Conservation (phyloP, 2,888 invertebrate species). For the Chaetogeoica ovagalla region DNA sequence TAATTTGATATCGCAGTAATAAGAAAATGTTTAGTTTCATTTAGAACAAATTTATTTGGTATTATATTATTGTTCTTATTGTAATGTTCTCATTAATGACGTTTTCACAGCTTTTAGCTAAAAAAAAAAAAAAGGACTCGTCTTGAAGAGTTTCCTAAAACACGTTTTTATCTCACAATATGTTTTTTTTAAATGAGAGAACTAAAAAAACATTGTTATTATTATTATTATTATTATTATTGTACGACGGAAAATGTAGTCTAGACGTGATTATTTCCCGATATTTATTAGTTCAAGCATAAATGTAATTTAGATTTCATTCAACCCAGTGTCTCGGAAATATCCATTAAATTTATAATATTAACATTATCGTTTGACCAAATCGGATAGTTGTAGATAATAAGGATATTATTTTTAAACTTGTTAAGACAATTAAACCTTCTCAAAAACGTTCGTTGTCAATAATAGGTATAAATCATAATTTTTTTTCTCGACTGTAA, state of each 20-base stretch:
- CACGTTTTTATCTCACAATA: not conserved
- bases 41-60: not conserved
- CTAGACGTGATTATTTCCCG: conserved; percentile 22
- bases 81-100: not conserved
- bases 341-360: not conserved
- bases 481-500: too few species aligned
- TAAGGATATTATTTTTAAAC: too few species aligned
- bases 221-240: conserved; percentile 10
- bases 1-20: not conserved
- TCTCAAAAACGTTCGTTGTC: too few species aligned
- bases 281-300: not conserved
- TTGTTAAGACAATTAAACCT: too few species aligned
- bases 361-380: too few species aligned
- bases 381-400: not conserved
- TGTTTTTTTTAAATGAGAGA: not conserved
- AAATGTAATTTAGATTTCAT: conserved; percentile 4
- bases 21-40: not conserved
- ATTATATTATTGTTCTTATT: not conserved
- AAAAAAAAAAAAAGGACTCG: not conserved
- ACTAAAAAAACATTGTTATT: too few species aligned
- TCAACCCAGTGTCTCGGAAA: not conserved
- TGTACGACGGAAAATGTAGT: not conserved
- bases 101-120: too few species aligned
- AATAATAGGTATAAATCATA: too few species aligned
- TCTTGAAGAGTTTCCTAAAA: not conserved